These are phyloP conservation scores for Sciurus carolinensis DNA, from an alignment of 2,797 vertebrate species.

Conservation along the genomic window DNA sequence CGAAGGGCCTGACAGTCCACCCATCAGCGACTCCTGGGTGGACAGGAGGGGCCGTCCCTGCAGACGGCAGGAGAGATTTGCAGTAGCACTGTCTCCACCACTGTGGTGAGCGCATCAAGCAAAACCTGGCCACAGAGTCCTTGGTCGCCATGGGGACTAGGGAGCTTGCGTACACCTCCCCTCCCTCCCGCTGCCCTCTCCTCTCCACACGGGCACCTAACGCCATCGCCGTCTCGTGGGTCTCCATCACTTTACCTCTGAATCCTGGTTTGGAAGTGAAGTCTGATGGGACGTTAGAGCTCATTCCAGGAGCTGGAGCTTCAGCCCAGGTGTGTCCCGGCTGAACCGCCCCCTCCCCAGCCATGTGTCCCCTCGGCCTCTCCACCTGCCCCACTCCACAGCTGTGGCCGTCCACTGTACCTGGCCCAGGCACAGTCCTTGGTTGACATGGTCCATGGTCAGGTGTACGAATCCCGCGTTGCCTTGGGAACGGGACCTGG, in stretches of 20 bases:
- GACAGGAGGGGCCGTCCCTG: not conserved
- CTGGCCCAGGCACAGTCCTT: not conserved
- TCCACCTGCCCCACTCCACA: no score
- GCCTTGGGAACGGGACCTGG: not conserved
- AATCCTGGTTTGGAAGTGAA: not conserved
- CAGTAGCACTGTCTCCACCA: not conserved
- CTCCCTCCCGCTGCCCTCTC: not conserved
- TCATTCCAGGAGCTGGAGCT: no score
- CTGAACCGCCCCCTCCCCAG: not conserved
- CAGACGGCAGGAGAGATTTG: not conserved
- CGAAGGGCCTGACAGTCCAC: not conserved
- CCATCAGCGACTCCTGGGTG: not conserved
- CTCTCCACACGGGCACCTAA: not conserved
- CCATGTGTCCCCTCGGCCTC: not conserved
- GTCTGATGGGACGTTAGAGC: not conserved
- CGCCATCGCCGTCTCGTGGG: not conserved
- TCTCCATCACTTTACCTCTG: not conserved
- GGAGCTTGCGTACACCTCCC: not conserved
- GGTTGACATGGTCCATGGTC: not conserved
- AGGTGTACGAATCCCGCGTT: rapidly evolving
- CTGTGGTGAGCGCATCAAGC: not conserved
- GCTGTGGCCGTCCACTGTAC: not conserved
- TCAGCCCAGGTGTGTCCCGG: not conserved
- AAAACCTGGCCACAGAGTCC: not conserved
- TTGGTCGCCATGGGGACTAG: not conserved